These are phyloP conservation scores for Ornithorhynchus anatinus DNA, from an alignment of 2,113 vertebrate species.

Conservation along the genomic window DNA sequence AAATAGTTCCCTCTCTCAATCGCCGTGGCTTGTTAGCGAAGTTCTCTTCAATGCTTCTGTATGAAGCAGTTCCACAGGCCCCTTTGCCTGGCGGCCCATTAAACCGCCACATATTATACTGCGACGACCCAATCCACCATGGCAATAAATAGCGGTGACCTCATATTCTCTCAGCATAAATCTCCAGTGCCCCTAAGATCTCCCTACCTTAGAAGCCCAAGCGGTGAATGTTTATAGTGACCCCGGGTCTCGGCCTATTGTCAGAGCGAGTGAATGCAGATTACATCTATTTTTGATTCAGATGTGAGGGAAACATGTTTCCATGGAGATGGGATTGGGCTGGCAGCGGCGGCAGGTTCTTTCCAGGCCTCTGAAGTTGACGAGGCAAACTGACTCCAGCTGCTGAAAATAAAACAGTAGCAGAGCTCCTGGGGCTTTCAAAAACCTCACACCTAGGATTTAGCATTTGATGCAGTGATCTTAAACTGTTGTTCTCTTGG, in stretches of 20 bases:
- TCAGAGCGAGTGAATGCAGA: not conserved
- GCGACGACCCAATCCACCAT: too few species aligned
- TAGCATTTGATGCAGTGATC: not conserved
- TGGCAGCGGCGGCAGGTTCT: not conserved
- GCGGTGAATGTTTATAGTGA: not conserved
- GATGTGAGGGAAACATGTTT: not conserved
- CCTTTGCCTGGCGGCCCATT: too few species aligned
- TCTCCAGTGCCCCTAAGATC: too few species aligned
- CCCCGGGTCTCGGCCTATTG: not conserved
- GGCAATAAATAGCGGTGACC: too few species aligned
- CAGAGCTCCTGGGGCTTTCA: not conserved
- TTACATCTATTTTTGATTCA: conserved; percentile 27
- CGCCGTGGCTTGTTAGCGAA: too few species aligned
- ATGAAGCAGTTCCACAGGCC: too few species aligned
- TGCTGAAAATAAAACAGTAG: not conserved
- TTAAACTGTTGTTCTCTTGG: too few species aligned
- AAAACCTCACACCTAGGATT: not conserved
- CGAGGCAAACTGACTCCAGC: not conserved
- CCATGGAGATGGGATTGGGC: not conserved
- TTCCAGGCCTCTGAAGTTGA: conserved; percentile 10
- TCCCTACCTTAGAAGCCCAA: too few species aligned
- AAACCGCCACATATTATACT: too few species aligned
- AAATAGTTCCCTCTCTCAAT: too few species aligned
- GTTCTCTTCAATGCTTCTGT: too few species aligned
- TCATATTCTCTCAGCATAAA: too few species aligned